A percentile compares a stretch with the other conserved stretches of the same genome.
phyloP scores from a whole-genome alignment of 2,113 vertebrate species.

The Helogale parvula region DNA sequence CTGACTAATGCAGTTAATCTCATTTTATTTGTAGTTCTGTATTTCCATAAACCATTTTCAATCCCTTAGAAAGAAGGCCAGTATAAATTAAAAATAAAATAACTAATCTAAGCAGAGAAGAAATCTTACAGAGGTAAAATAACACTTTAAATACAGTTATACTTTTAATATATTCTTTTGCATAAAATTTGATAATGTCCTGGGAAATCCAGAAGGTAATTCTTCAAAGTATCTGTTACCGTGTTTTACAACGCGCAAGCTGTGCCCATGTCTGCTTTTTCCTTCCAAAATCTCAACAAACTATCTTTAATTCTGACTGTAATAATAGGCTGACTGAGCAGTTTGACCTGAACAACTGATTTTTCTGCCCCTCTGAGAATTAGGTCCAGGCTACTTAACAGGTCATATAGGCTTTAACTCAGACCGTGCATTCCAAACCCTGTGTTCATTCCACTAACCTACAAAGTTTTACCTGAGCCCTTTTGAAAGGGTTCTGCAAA shows the following conservation, averaged over 20 bases:
- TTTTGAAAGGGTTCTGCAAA: not conserved
- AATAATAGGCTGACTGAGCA: not conserved
- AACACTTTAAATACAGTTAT: not conserved
- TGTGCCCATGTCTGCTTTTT: not conserved
- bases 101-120: not conserved
- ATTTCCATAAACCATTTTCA: not conserved
- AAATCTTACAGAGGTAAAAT: not conserved
- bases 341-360: not conserved
- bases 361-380: not conserved
- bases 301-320: not conserved
- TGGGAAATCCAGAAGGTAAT: not conserved
- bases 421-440: not conserved
- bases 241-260: not conserved
- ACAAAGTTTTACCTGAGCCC: not conserved
- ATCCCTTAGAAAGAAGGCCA: not conserved
- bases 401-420: not conserved
- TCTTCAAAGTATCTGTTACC: not conserved
- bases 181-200: not conserved
- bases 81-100: not conserved
- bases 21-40: not conserved
- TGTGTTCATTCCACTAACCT: not conserved
- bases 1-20: not conserved
- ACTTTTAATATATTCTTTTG: not conserved
- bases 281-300: not conserved
- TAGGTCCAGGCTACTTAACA: not conserved